phyloP scores from a whole-genome alignment of 2,113 vertebrate species.

The Etheostoma spectabile region DNA sequence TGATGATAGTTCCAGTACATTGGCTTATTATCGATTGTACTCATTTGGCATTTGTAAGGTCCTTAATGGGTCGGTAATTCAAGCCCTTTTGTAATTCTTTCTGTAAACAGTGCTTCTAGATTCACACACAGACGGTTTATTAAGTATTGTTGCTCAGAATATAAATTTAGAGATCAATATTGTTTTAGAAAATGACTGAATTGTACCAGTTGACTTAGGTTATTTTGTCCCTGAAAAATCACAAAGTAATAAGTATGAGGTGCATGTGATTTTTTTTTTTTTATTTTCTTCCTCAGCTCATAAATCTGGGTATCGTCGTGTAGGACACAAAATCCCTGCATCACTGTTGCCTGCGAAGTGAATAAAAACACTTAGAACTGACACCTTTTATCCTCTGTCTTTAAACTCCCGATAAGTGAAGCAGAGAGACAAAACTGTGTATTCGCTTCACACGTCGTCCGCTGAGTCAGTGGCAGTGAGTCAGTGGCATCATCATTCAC shows the following conservation, averaged over 20 bases:
- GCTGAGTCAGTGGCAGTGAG: background rate
- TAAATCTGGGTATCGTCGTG: constrained; percentile 32
- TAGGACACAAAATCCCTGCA: constrained; percentile 45
- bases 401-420: background rate
- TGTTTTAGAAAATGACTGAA: constrained; percentile 69
- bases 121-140: constrained; percentile 50
- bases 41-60: constrained; percentile 42
- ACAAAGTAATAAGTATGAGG: constrained; percentile 33
- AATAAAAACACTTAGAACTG: constrained; percentile 70
- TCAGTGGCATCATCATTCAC: background rate
- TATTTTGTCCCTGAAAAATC: constrained; percentile 42
- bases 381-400: constrained; percentile 1
- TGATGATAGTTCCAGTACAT: constrained; percentile 39
- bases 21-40: constrained; percentile 40
- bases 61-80: constrained; percentile 41
- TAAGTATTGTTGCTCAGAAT: constrained; percentile 55
- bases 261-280: constrained; percentile 57
- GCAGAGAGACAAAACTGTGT: background rate
- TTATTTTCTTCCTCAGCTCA: constrained; percentile 35
- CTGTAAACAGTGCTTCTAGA: constrained; percentile 67
- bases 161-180: constrained; percentile 66
- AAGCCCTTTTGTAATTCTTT: constrained; percentile 57
- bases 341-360: constrained; percentile 67
- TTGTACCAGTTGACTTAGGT: constrained; percentile 43
- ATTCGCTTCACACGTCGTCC: background rate